Evolutionary conservation across 2,888 invertebrate genomes (phyloP), one percentile per base, ranked within the genome.

Genomic region (Nasonovia ribisnigri): DNA sequence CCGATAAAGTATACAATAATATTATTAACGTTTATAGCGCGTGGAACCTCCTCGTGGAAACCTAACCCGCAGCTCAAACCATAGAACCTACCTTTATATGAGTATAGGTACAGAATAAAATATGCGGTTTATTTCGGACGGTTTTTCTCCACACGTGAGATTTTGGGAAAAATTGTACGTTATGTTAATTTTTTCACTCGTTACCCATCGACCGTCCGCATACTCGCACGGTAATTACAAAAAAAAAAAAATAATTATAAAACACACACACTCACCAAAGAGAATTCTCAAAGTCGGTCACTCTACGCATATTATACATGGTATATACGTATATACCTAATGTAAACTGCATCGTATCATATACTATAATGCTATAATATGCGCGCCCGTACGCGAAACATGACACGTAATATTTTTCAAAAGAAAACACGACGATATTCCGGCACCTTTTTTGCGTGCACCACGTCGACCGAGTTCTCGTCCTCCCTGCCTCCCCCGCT

Each of bases 341-440:
- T 16, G 4, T 29, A 60, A 60, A 20, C 60, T n/a, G n/a, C 13
- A 67, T 67, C 67, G 13, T 67, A n/a, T 67, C 13, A n/a, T n/a
- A 13, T 67, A 67, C n/a, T 29, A 51, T 67, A 67, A 67, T 67
- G 16, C 16, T 51, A 16, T 51, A 67, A n/a, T 54, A 54, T 54
- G 54, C 54, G n/a, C 67, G 54, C 54, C 16, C 67, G 67, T 5
- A n/a, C 16, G 16, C 16, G 67, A n/a, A 67, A n/a, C 16, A 67
- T 16, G 67, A 67, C 67, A 67, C 67, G 67, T 67, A 67, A 67
- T 67, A 67, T 67, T 67, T 67, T n/a, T 67, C n/a, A 67, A n/a
- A 67, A 67, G 67, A 67, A 67, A 67, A 67, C 67, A 67, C n/a
- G n/a, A n/a, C 67, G 67, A 67, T n/a, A 67, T 67, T 67, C 67